These are phyloP conservation scores for Sciurus niger DNA, from an alignment of 2,113 vertebrate genomes.

Conservation along the genomic window DNA sequence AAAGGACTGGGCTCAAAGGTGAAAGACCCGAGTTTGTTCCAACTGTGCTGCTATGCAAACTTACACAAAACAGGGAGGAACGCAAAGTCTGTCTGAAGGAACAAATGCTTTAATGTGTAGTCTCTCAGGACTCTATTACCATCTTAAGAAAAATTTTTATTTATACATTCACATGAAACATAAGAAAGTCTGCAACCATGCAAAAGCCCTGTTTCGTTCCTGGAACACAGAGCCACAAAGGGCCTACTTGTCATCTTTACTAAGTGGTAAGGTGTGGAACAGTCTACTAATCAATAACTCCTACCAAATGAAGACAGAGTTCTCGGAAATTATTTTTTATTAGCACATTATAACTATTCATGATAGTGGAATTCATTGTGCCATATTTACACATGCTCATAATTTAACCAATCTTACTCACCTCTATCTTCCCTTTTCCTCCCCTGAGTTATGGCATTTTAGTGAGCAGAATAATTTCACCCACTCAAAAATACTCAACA, in stretches of 20 bases:
- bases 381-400: too few species aligned
- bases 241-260: background rate
- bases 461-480: background rate
- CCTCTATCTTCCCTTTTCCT: too few species aligned
- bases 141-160: background rate
- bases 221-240: background rate
- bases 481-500: background rate
- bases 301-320: background rate
- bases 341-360: too few species aligned
- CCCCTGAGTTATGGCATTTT: background rate
- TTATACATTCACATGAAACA: constrained; percentile 15
- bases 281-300: background rate
- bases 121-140: background rate
- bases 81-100: constrained; percentile 38
- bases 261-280: background rate
- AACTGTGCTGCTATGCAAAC: background rate
- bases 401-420: too few species aligned
- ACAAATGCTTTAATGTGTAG: background rate
- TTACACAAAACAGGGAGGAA: background rate
- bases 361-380: too few species aligned
- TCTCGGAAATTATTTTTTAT: background rate
- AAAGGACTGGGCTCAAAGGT: background rate
- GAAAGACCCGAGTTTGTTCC: background rate
- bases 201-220: background rate
- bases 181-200: background rate